phyloP scores from a whole-genome alignment of 2,888 invertebrate species.

The Epicampocera succincta region DNA sequence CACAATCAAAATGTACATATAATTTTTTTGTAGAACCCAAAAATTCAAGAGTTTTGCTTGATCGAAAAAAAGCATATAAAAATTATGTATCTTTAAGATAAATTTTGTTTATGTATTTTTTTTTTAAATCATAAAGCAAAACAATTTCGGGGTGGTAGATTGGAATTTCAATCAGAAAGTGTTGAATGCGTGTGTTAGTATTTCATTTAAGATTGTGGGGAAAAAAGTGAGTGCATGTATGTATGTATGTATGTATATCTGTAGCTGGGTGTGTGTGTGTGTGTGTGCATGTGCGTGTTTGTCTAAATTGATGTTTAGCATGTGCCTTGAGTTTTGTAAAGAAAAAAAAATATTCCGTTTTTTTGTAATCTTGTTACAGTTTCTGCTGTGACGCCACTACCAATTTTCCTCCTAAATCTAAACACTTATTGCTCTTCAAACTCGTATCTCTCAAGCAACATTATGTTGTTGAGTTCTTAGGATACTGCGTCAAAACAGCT shows the following conservation, averaged over 20 bases:
- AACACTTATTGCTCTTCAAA: background rate
- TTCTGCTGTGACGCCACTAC: constrained; percentile 5
- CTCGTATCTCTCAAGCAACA: constrained; percentile 3
- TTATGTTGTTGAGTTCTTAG: constrained; percentile 40
- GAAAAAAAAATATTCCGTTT: constrained; percentile 28
- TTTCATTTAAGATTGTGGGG: background rate
- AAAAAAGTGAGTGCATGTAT: background rate
- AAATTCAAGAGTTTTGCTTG: too few species aligned
- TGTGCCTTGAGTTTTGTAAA: constrained; percentile 65
- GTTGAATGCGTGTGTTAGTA: background rate
- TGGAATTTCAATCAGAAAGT: background rate
- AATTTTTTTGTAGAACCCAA: constrained; percentile 20
- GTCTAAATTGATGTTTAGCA: constrained; percentile 58
- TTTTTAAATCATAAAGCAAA: background rate
- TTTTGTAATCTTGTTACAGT: constrained; percentile 64
- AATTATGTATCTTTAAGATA: background rate
- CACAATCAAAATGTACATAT: constrained; percentile 51
- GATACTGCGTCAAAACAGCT: constrained; percentile 59
- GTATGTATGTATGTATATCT: constrained; percentile 19
- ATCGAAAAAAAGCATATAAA: constrained; percentile 8
- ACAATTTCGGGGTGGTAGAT: background rate
- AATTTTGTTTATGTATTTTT: background rate
- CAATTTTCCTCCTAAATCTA: background rate
- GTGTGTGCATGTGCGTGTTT: constrained; percentile 12
- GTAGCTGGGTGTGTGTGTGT: constrained; percentile 3